A percentile compares a stretch with the other conserved stretches of the same genome.
Evolutionary conservation across 2,113 vertebrate genomes (phyloP).

Genomic region (Cryptotis parvus): DNA sequence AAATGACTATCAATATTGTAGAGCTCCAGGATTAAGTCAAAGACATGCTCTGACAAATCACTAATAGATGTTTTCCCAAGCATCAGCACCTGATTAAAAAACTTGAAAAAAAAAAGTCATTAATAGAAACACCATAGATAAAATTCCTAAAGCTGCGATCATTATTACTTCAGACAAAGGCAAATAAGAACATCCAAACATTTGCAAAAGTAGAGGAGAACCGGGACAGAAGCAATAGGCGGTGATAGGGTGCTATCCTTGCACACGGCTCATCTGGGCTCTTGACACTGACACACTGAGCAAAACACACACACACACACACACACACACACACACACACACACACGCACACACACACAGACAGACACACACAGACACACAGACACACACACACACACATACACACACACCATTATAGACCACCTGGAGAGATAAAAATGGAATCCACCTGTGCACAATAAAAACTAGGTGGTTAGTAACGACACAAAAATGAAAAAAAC

Average conservation of each 20-base stretch:
- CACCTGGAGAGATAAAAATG: constrained; percentile 14
- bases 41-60: constrained; percentile 98
- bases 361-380: too few species aligned
- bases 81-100: constrained; percentile 99
- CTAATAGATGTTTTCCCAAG: constrained; percentile 99
- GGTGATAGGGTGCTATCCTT: too few species aligned
- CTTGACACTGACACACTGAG: too few species aligned
- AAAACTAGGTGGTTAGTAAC: background rate
- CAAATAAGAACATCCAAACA: constrained; percentile 42
- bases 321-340: too few species aligned
- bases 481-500: background rate
- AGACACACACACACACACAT: too few species aligned
- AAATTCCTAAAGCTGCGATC: background rate
- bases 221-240: too few species aligned
- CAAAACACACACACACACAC: too few species aligned
- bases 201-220: constrained; percentile 21
- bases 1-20: constrained; percentile 99
- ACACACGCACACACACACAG: too few species aligned
- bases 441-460: constrained; percentile 11
- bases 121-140: constrained; percentile 50
- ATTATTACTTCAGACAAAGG: background rate
- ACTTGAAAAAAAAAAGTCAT: constrained; percentile 86
- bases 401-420: background rate
- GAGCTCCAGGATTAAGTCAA: constrained; percentile 98
- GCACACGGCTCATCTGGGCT: too few species aligned